Conservation (phyloP, 2,113 vertebrate genomes). For the Bubo blakistoni region DNA sequence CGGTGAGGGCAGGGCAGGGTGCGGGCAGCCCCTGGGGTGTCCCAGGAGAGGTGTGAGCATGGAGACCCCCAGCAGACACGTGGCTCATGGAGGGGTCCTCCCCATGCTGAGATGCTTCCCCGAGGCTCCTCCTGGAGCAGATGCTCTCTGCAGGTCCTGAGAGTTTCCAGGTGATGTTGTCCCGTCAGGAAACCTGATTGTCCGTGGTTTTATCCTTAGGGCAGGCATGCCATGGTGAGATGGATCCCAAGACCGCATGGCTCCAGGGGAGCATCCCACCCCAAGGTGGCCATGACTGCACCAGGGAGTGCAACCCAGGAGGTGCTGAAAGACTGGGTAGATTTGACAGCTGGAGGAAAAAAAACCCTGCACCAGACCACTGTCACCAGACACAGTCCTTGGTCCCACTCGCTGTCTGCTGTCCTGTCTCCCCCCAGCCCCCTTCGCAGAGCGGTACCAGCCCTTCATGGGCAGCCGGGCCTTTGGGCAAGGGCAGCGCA, state of each 20-base stretch:
- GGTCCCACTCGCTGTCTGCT: accelerated
- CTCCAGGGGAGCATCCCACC: accelerated
- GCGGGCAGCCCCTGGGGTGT: background rate
- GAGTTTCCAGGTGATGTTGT: background rate
- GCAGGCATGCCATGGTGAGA: background rate
- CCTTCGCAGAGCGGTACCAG: accelerated
- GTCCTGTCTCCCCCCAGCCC: background rate
- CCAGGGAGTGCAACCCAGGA: background rate
- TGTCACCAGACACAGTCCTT: accelerated
- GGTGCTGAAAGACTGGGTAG: accelerated
- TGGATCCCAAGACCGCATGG: background rate
- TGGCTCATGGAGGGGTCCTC: background rate
- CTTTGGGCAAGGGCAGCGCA: background rate
- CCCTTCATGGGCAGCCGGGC: background rate
- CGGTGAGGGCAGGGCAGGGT: background rate
- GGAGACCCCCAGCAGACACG: background rate
- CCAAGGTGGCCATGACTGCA: background rate
- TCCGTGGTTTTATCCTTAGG: background rate
- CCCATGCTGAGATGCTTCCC: background rate
- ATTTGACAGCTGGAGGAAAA: background rate
- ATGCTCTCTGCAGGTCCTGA: background rate
- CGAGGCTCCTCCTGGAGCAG: background rate
- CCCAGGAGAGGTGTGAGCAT: accelerated
- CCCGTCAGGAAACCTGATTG: background rate
- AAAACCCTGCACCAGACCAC: background rate